These are phyloP conservation scores for Phylloscopus trochiloides DNA, from an alignment of 2,113 vertebrate genomes.

Conservation along the genomic window DNA sequence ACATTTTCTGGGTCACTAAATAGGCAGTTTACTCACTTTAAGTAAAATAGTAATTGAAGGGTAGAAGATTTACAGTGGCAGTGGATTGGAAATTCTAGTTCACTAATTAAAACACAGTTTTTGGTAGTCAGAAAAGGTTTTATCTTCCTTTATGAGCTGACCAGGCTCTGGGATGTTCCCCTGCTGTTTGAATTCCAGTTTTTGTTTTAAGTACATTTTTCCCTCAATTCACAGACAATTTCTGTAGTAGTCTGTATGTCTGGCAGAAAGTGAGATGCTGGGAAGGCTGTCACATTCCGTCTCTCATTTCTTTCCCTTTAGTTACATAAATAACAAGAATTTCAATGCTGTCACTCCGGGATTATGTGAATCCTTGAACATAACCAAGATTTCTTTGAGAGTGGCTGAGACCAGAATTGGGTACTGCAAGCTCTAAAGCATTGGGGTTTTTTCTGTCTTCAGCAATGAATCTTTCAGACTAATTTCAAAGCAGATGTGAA, in stretches of 20 bases:
- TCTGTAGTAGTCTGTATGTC: neutral
- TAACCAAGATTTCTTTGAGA: neutral
- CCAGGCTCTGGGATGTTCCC: neutral
- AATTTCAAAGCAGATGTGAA: neutral
- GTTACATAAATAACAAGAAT: neutral
- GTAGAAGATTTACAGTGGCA: neutral
- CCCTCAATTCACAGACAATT: neutral
- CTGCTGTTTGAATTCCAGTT: neutral
- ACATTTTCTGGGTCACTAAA: constrained; percentile 33
- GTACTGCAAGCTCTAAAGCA: neutral
- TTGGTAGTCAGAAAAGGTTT: neutral
- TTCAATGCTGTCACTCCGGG: neutral
- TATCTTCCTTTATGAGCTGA: neutral
- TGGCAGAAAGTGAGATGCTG: neutral
- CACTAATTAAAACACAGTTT: neutral
- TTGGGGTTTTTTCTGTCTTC: neutral
- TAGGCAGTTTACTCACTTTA: neutral
- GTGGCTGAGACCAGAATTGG: fast-evolving
- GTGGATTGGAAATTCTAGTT: neutral
- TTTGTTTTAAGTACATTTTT: neutral
- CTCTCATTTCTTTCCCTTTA: neutral
- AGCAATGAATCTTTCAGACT: neutral
- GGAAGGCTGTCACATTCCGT: neutral
- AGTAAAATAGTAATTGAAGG: neutral
- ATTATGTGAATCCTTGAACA: neutral